Conservation (phyloP, 2,888 invertebrate species). For the Phragmatobia fuliginosa region DNA sequence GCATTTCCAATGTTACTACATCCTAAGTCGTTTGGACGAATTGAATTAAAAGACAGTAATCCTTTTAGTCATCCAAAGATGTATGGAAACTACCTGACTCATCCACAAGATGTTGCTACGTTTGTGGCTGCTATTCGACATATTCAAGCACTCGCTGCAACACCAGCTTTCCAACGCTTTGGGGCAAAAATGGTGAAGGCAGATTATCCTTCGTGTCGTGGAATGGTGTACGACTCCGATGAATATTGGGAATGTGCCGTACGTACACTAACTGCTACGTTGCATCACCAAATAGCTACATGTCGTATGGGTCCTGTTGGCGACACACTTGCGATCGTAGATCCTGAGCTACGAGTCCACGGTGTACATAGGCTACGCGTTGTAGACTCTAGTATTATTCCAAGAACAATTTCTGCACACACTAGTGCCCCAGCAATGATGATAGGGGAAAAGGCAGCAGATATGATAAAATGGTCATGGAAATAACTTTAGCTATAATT, state of each 20-base stretch:
- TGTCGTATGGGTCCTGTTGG: slow-evolving; percentile 90
- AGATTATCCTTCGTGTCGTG: slow-evolving; percentile 83
- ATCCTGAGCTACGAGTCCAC: slow-evolving; percentile 87
- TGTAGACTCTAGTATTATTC: slow-evolving; percentile 90
- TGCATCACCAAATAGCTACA: slow-evolving; percentile 89
- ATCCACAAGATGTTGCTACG: slow-evolving; percentile 87
- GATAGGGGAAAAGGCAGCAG: slow-evolving; percentile 91
- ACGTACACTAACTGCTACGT: slow-evolving; percentile 86
- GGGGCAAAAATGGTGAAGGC: slow-evolving; percentile 84
- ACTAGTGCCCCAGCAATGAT: slow-evolving; percentile 90
- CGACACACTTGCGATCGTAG: slow-evolving; percentile 89
- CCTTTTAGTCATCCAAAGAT: slow-evolving; percentile 92
- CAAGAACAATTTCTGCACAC: slow-evolving; percentile 88
- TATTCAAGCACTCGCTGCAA: slow-evolving; percentile 85
- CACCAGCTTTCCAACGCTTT: slow-evolving; percentile 86
- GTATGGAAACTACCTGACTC: slow-evolving; percentile 92
- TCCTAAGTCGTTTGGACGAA: slow-evolving; percentile 90
- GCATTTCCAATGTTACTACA: slow-evolving; percentile 90
- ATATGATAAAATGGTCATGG: slow-evolving; percentile 85
- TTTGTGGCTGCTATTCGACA: slow-evolving; percentile 88
- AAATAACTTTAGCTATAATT: neutral
- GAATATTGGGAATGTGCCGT: slow-evolving; percentile 91
- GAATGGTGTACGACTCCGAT: slow-evolving; percentile 84
- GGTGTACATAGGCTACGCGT: slow-evolving; percentile 88
- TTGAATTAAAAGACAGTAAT: slow-evolving; percentile 90